phyloP scores from a whole-genome alignment of 2,113 vertebrate genomes.

The Ailurus styani region DNA sequence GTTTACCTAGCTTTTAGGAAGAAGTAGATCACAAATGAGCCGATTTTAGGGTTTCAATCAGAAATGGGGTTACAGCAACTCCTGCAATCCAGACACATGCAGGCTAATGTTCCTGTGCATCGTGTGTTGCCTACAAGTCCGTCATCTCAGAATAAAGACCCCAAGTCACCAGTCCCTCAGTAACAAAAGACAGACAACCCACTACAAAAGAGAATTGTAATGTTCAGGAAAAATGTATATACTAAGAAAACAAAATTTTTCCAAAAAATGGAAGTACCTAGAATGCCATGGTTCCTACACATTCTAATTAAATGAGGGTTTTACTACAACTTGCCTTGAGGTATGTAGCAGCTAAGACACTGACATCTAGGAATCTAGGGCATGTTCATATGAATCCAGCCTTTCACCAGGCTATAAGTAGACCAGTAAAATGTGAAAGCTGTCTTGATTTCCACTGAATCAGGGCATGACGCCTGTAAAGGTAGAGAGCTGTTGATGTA shows the following conservation, averaged over 20 bases:
- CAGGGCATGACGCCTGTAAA: neutral
- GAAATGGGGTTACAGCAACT: neutral
- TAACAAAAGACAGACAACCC: neutral
- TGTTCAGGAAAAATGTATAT: neutral
- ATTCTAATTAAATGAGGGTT: neutral
- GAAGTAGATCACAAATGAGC: neutral
- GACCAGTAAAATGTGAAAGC: neutral
- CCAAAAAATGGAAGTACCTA: neutral
- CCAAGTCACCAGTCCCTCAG: neutral
- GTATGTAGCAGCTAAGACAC: neutral
- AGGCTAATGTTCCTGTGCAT: neutral
- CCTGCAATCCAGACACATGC: neutral
- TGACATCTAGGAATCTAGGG: neutral
- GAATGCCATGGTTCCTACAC: neutral
- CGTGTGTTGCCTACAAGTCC: neutral
- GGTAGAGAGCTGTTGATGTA: neutral
- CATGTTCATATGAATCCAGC: neutral
- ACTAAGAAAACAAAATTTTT: neutral
- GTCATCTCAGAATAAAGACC: neutral
- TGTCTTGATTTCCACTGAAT: neutral
- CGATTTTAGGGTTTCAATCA: neutral
- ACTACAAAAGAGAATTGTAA: neutral
- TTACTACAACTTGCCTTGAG: neutral
- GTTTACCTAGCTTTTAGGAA: neutral
- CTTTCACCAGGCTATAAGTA: neutral